phyloP scores from a whole-genome alignment of 2,888 invertebrate species.

The Caenorhabditis plicata region DNA sequence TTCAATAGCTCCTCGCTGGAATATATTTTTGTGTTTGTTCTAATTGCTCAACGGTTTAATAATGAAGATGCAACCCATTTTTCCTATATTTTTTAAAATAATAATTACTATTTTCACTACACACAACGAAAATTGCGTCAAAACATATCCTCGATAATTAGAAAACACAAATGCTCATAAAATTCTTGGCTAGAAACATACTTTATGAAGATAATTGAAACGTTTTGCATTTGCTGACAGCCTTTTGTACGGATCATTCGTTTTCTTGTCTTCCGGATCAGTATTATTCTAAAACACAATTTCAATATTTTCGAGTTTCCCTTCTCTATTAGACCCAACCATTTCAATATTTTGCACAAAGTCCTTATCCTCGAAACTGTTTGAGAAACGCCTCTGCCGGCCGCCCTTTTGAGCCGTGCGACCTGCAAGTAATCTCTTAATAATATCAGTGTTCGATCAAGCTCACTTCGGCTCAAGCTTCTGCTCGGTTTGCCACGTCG shows the following conservation, averaged over 20 bases:
- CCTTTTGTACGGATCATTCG: conserved; percentile 41
- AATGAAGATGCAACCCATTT: too few species aligned
- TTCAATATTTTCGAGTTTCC: background rate
- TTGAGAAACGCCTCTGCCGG: conserved; percentile 49
- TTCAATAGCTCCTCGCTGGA: too few species aligned
- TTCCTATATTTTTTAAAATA: too few species aligned
- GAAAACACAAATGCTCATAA: too few species aligned
- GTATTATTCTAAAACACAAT: conserved; percentile 22
- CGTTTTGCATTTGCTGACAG: conserved; percentile 59
- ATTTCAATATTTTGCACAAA: conserved; percentile 55
- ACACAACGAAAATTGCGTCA: too few species aligned
- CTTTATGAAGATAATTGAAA: conserved; percentile 62
- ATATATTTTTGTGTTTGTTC: too few species aligned
- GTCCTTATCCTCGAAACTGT: conserved; percentile 55
- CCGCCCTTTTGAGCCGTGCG: conserved; percentile 26
- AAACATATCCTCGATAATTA: too few species aligned
- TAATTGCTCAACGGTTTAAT: too few species aligned
- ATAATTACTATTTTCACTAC: too few species aligned
- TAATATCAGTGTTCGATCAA: background rate
- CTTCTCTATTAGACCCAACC: conserved; percentile 16
- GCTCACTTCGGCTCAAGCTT: conserved; percentile 44
- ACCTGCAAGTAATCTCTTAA: conserved; percentile 12
- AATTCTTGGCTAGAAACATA: conserved; percentile 12
- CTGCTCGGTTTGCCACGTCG: conserved; percentile 43
- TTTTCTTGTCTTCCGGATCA: conserved; percentile 24